Percentiles rank a stretch among this genome's conserved stretches.
Conservation (phyloP, 2,888 invertebrate species). For the Xylota segnis region DNA sequence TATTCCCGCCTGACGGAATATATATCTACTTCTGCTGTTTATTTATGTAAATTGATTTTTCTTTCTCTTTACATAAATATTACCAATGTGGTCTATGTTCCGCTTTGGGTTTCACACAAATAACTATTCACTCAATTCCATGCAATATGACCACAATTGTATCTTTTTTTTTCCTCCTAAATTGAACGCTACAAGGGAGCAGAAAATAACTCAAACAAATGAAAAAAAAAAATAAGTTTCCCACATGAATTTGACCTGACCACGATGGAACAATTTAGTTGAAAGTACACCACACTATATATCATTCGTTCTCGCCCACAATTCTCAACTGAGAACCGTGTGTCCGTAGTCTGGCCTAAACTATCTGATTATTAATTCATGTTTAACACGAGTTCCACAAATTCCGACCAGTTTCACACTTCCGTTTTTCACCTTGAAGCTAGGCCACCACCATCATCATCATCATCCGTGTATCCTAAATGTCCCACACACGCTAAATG, state of each 20-base stretch:
- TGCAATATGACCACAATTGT: constrained; percentile 3
- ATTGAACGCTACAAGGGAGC: constrained; percentile 31
- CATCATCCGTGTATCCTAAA: constrained; percentile 11
- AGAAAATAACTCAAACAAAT: constrained; percentile 28
- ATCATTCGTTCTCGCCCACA: not conserved
- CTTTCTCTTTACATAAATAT: not conserved
- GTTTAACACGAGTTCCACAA: constrained; percentile 27
- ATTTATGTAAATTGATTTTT: constrained; percentile 8
- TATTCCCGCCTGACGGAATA: not conserved
- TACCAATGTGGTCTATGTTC: not conserved
- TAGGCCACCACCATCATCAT: not conserved
- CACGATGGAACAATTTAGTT: not conserved
- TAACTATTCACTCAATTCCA: constrained; percentile 14
- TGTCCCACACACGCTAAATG: constrained; percentile 33
- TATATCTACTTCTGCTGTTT: not conserved
- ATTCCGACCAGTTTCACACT: constrained; percentile 14
- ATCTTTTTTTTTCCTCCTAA: not conserved
- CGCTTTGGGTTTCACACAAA: not conserved
- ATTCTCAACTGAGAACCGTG: constrained; percentile 1
- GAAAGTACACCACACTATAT: not conserved
- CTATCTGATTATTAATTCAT: constrained; percentile 45
- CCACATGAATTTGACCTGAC: constrained; percentile 3
- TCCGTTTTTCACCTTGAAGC: constrained; percentile 24
- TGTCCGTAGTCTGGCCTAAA: constrained; percentile 1
- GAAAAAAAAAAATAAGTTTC: not conserved